phyloP scores from a whole-genome alignment of 2,797 vertebrate genomes.

The Ctenochaetus hawaiiensis region DNA sequence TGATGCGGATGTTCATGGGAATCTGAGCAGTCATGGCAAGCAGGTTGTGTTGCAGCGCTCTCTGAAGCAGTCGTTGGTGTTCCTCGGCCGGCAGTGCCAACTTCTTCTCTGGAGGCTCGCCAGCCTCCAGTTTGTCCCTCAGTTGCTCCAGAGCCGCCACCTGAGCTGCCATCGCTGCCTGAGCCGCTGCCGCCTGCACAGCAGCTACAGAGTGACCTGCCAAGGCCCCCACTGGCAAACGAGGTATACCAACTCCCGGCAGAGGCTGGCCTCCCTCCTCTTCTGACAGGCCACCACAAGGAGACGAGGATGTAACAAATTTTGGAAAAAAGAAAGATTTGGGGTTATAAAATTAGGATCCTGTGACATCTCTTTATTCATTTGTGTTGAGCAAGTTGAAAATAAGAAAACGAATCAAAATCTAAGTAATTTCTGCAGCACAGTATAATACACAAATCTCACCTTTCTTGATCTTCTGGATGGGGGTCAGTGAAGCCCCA shows the following conservation, averaged over 20 bases:
- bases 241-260: slow-evolving; percentile 71
- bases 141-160: slow-evolving; percentile 94
- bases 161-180: slow-evolving; percentile 91
- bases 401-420: neutral
- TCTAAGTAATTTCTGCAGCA: neutral
- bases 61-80: slow-evolving; percentile 94
- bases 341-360: neutral
- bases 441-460: slow-evolving; percentile 28
- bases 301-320: slow-evolving; percentile 8
- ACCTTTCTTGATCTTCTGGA: slow-evolving; percentile 98
- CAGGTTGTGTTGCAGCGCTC: slow-evolving; percentile 95
- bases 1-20: slow-evolving; percentile 98
- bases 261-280: slow-evolving; percentile 89
- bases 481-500: slow-evolving; percentile 84
- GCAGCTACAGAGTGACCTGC: slow-evolving; percentile 89
- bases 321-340: neutral
- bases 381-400: neutral
- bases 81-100: slow-evolving; percentile 92
- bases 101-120: slow-evolving; percentile 97
- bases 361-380: neutral
- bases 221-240: slow-evolving; percentile 84
- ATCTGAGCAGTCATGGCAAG: slow-evolving; percentile 95
- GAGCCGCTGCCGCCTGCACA: slow-evolving; percentile 87
- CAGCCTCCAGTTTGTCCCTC: slow-evolving; percentile 93
- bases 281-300: slow-evolving; percentile 76